Conservation (phyloP, 1,140 invertebrate genomes). For the Lasioglossum albipes region DNA sequence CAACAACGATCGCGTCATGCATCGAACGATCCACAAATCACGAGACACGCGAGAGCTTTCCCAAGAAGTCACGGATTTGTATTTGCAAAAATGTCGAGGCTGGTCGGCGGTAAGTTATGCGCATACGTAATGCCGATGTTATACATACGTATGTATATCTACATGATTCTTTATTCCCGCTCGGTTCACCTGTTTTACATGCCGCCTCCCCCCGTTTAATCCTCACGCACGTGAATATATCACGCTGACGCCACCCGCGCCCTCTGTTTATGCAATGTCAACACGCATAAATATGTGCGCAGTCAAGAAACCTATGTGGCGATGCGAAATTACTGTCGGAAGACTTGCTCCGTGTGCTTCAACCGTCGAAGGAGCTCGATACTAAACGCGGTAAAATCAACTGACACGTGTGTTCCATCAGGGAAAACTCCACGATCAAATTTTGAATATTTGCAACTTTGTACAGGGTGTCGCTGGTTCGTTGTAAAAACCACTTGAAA, state of each 20-base stretch:
- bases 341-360: neutral
- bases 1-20: conserved; percentile 24
- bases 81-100: conserved; percentile 52
- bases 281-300: neutral
- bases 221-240: conserved; percentile 21
- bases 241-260: neutral
- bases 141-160: conserved; percentile 5
- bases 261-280: neutral
- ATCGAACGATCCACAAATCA: conserved; percentile 39
- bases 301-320: neutral
- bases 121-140: conserved; percentile 44
- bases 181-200: conserved; percentile 16
- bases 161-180: conserved; percentile 28
- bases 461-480: too few species aligned
- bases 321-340: neutral
- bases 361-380: too few species aligned
- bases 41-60: conserved; percentile 32
- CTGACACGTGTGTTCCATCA: too few species aligned
- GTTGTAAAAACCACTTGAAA: too few species aligned
- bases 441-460: too few species aligned
- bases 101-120: conserved; percentile 37
- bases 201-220: conserved; percentile 14
- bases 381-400: too few species aligned
- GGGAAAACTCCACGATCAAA: too few species aligned
- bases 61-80: conserved; percentile 33